Evolutionary conservation across 2,797 vertebrate species (phyloP), one percentile per base, ranked within the genome.

Genomic region (Sebastes taczanowskii): DNA sequence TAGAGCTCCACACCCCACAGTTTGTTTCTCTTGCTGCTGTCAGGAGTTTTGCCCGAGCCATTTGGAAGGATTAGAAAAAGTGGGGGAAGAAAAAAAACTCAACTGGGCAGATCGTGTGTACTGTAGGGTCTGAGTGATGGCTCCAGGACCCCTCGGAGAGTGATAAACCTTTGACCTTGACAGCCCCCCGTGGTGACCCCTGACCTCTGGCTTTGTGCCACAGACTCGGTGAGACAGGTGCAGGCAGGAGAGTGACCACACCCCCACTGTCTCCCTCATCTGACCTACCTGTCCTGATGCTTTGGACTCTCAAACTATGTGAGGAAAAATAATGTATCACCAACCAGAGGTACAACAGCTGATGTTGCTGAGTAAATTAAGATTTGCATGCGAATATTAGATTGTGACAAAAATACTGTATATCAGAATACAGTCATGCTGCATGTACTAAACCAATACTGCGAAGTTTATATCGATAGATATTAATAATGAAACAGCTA

Each of bases 21-120:
- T 93, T 94, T 92, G 92, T 91, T 94, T 93, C 92, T 89, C 92
- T 93, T 74, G 88, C 94, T 94, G 93, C 94, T 94, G 95, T 95
- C 92, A 93, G 92, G 92, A 92, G 90, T 93, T 93, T 94, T 86
- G 91, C 91, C 88, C 10, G 88, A 95, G 95, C 95, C 95, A 95
- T 96, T 96, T 96, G 95, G 95, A 96, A 92, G 95, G 95, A 96
- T 96, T 96, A 96, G 89, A 94, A 93, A 93, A 94, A 90, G 87
- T 79, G 88, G 84, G 91, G 89, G 88, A 81, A 86, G 89, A 71
- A 77, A 83, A 74, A 82, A 92, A 88, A 85, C 63, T 84, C 81
- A 68, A 87, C 82, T 78, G 86, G 83, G 90, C 88, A 89, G 90
- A 86, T 86, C 58, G 63, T 91, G 90, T 88, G 84, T 83, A 87